Conservation (phyloP, 2,888 invertebrate genomes). For the Biston betularia region DNA sequence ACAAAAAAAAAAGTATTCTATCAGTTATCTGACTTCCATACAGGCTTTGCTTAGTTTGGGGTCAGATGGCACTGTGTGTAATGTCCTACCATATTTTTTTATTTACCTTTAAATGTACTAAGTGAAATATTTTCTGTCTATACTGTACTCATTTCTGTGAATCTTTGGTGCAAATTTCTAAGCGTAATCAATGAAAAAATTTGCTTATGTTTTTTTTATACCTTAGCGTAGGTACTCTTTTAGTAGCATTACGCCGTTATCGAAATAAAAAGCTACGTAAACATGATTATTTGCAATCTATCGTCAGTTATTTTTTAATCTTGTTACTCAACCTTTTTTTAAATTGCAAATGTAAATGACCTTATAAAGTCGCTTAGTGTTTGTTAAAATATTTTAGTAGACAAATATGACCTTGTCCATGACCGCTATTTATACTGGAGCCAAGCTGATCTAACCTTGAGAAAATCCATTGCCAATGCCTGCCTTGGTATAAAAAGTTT, state of each 20-base stretch:
- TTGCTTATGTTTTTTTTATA: no score
- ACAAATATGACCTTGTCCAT: constrained; percentile 8
- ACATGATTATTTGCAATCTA: constrained; percentile 3
- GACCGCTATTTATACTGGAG: constrained; percentile 11
- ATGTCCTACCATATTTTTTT: no score
- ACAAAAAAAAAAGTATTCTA: no score
- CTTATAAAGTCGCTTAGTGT: neutral
- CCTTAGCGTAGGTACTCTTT: neutral
- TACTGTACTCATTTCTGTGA: no score
- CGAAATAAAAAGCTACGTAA: neutral
- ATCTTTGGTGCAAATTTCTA: no score
- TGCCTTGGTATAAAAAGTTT: neutral
- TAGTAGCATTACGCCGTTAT: neutral
- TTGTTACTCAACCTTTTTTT: constrained; percentile 1
- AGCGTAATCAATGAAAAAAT: no score
- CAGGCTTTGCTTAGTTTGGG: no score
- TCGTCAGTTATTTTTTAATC: constrained; percentile 6
- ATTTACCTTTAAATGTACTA: no score
- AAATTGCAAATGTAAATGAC: constrained; percentile 9
- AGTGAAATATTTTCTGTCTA: no score
- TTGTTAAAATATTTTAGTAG: constrained; percentile 1
- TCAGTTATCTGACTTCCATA: no score
- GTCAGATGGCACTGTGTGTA: no score
- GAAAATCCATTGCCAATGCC: constrained; percentile 15
- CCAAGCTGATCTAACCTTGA: constrained; percentile 2